Evolutionary conservation across 2,888 invertebrate species (phyloP).

Genomic region (Tridacna crocea): DNA sequence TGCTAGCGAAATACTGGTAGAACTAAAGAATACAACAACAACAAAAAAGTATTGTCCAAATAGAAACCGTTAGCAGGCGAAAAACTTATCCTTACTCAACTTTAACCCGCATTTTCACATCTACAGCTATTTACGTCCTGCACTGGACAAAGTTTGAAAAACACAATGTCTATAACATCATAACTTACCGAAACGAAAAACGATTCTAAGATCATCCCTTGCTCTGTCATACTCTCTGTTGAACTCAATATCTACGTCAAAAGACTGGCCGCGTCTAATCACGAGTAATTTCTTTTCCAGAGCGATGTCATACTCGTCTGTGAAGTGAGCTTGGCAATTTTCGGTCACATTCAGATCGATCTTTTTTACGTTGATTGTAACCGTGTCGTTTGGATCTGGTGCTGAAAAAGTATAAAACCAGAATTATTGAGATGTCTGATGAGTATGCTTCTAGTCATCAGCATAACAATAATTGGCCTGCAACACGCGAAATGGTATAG

Average conservation of each 20-base stretch:
- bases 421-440: background rate
- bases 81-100: too few species aligned
- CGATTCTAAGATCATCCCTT: constrained; percentile 92
- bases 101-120: too few species aligned
- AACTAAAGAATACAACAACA: too few species aligned
- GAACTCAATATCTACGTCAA: constrained; percentile 89
- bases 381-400: constrained; percentile 9
- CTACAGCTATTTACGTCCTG: background rate
- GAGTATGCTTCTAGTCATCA: background rate
- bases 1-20: too few species aligned
- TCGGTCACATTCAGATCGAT: constrained; percentile 90
- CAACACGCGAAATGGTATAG: background rate
- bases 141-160: background rate
- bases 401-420: background rate
- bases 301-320: constrained; percentile 88
- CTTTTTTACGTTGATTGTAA: constrained; percentile 69
- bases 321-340: constrained; percentile 89
- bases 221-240: constrained; percentile 90
- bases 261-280: constrained; percentile 88
- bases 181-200: constrained; percentile 86
- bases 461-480: background rate
- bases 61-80: too few species aligned
- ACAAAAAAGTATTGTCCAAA: too few species aligned
- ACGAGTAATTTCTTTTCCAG: constrained; percentile 85
- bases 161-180: background rate